These are phyloP conservation scores for Meteorus colon DNA, from an alignment of 2,888 invertebrate genomes.

Conservation along the genomic window DNA sequence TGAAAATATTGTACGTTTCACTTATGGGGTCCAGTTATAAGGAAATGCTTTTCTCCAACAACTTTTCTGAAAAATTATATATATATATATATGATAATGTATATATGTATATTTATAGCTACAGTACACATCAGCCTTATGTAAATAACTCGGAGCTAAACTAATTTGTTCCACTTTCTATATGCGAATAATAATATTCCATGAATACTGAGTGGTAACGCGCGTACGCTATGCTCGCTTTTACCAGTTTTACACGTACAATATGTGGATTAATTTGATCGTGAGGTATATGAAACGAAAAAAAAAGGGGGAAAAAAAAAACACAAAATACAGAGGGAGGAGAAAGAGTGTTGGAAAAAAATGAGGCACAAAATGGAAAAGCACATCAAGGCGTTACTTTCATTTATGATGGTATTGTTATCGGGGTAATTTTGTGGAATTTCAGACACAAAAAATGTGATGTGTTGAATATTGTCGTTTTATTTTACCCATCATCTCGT, in stretches of 20 bases:
- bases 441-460: neutral
- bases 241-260: constrained; percentile 49
- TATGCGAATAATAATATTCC: constrained; percentile 58
- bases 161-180: constrained; percentile 52
- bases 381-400: neutral
- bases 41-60: constrained; percentile 9
- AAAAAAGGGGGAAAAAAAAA: neutral
- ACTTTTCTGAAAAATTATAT: neutral
- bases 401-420: neutral
- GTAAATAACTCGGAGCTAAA: constrained; percentile 55
- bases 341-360: neutral
- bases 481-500: too few relatives aligned
- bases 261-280: constrained; percentile 48
- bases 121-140: constrained; percentile 42
- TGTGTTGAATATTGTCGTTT: too few relatives aligned
- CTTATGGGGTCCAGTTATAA: neutral
- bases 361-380: neutral
- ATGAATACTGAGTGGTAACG: constrained; percentile 64
- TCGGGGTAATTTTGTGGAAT: neutral
- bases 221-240: constrained; percentile 38
- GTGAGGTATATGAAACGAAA: constrained; percentile 5
- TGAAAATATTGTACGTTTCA: neutral
- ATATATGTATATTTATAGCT: constrained; percentile 19
- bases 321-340: too few relatives aligned
- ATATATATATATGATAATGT: neutral